Percentiles rank a stretch among this genome's conserved stretches.
These are phyloP conservation scores for Drosophila guanche DNA, from an alignment of 1,140 invertebrate species.

Conservation along the genomic window DNA sequence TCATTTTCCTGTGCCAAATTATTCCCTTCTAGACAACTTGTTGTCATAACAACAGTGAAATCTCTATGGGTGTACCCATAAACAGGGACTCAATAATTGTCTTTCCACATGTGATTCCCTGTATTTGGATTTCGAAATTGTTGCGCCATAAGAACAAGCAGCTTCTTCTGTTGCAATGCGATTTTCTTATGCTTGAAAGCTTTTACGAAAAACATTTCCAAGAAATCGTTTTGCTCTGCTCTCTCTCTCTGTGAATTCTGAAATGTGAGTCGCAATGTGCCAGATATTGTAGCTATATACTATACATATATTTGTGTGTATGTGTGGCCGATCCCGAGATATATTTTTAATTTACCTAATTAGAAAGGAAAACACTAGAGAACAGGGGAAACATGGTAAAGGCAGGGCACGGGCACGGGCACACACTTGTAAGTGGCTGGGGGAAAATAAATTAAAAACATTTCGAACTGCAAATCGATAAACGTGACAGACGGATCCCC, in stretches of 20 bases:
- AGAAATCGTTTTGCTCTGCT: slow-evolving; percentile 31
- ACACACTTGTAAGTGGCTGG: slow-evolving; percentile 29
- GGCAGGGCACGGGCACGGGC: slow-evolving; percentile 29
- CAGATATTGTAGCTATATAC: slow-evolving; percentile 20
- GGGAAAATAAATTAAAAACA: slow-evolving; percentile 47
- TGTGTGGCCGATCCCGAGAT: slow-evolving; percentile 30
- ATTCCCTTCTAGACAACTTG: too few species aligned
- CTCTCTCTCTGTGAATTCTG: slow-evolving; percentile 32
- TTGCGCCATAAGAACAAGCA: too few species aligned
- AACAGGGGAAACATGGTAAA: slow-evolving; percentile 33
- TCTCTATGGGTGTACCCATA: background rate
- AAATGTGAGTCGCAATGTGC: slow-evolving; percentile 36
- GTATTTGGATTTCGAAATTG: background rate
- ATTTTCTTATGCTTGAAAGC: slow-evolving; percentile 8
- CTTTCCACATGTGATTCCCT: background rate
- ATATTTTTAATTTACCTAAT: slow-evolving; percentile 76
- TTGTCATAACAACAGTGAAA: too few species aligned
- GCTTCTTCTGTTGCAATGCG: background rate
- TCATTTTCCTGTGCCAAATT: too few species aligned
- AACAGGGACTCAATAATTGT: background rate
- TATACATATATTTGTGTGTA: background rate
- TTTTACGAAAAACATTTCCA: slow-evolving; percentile 49
- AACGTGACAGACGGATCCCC: slow-evolving; percentile 42
- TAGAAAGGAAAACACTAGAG: slow-evolving; percentile 49
- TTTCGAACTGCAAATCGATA: slow-evolving; percentile 63